Percentiles rank a stretch among this genome's conserved stretches.
Evolutionary conservation across 2,888 invertebrate genomes (phyloP).

Genomic region (Myopa tessellatipennis): DNA sequence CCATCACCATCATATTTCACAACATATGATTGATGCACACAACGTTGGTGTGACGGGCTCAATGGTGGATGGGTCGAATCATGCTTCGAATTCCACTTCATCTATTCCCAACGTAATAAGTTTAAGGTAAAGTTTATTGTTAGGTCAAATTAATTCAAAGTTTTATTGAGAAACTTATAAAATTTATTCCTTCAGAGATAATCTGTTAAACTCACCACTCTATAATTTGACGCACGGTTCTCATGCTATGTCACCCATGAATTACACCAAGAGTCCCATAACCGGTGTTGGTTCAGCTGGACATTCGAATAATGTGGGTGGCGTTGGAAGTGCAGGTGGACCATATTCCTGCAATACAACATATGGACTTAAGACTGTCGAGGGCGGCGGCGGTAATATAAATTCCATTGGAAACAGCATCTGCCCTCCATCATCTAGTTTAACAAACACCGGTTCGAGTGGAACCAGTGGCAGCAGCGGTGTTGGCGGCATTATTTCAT

Average conservation of each 20-base stretch:
- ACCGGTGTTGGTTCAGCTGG: conserved; percentile 54
- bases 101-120: conserved; percentile 58
- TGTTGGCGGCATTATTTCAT: conserved; percentile 49
- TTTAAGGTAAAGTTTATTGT: conserved; percentile 55
- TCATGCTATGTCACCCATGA: conserved; percentile 66
- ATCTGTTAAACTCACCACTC: conserved; percentile 65
- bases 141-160: neutral
- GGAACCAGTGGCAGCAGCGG: conserved; percentile 48
- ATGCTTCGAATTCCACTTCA: conserved; percentile 57
- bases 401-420: conserved; percentile 55
- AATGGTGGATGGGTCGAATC: conserved; percentile 58
- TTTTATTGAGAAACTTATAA: neutral
- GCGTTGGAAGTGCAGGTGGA: conserved; percentile 50
- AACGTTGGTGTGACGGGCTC: conserved; percentile 50
- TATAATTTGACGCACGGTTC: conserved; percentile 65
- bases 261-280: conserved; percentile 65
- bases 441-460: conserved; percentile 48
- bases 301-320: conserved; percentile 53
- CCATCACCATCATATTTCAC: conserved; percentile 42
- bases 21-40: conserved; percentile 39
- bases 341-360: conserved; percentile 64
- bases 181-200: conserved; percentile 57
- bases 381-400: conserved; percentile 54
- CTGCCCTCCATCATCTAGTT: conserved; percentile 55
- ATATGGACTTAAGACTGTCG: conserved; percentile 65